Conservation (phyloP, 2,797 vertebrate species). For the Sebastes miniatus region DNA sequence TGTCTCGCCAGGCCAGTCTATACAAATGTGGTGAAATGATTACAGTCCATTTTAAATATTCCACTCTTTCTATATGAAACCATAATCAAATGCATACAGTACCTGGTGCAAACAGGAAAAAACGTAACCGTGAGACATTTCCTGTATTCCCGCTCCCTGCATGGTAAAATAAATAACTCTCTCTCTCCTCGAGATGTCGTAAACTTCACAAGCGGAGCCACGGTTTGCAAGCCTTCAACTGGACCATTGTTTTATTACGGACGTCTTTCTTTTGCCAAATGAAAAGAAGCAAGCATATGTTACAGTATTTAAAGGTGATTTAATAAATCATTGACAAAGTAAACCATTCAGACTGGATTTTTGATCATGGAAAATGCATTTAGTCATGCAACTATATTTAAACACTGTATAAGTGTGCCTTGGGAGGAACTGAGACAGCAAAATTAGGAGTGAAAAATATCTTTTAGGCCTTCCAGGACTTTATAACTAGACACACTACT, state of each 20-base stretch:
- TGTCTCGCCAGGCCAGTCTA: conserved; percentile 23
- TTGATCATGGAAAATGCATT: conserved; percentile 45
- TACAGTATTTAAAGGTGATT: conserved; percentile 52
- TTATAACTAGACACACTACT: background rate
- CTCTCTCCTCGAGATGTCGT: conserved; percentile 41
- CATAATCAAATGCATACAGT: conserved; percentile 18
- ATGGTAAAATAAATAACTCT: conserved; percentile 56
- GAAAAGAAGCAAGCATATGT: conserved; percentile 51
- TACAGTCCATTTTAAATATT: conserved; percentile 18
- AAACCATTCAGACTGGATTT: conserved; percentile 49
- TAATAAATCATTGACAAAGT: conserved; percentile 60
- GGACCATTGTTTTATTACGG: conserved; percentile 38
- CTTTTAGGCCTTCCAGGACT: background rate
- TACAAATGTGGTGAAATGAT: conserved; percentile 34
- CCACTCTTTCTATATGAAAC: conserved; percentile 16
- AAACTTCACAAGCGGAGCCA: conserved; percentile 50
- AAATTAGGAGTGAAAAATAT: background rate
- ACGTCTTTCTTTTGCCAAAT: conserved; percentile 34
- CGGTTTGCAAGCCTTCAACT: conserved; percentile 41
- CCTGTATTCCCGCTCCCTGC: conserved; percentile 39
- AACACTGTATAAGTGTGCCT: background rate
- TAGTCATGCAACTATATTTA: conserved; percentile 13
- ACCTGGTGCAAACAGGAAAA: conserved; percentile 20
- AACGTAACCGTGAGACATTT: conserved; percentile 39
- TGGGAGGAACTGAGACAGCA: conserved; percentile 2